These are phyloP conservation scores for Erpornis zantholeuca DNA, from an alignment of 2,113 vertebrate genomes.

Conservation along the genomic window DNA sequence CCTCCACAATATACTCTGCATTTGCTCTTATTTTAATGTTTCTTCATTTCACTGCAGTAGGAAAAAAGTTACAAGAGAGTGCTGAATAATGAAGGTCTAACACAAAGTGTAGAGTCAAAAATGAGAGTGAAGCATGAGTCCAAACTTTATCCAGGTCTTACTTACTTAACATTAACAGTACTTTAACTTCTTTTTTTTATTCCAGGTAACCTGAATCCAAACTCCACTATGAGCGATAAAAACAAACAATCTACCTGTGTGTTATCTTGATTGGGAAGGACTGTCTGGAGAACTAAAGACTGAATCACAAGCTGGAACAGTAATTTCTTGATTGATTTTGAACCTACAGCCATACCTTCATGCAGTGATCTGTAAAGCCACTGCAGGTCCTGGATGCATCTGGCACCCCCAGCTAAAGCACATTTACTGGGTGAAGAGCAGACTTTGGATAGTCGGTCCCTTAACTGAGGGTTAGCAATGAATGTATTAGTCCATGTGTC, in stretches of 20 bases:
- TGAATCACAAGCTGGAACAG: conserved; percentile 6
- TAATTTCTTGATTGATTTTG: conserved; percentile 15
- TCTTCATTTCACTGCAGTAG: neutral
- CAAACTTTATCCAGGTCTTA: neutral
- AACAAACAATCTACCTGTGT: conserved; percentile 62
- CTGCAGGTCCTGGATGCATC: neutral
- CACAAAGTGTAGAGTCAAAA: neutral
- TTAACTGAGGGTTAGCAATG: conserved; percentile 1
- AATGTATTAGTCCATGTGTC: conserved; percentile 32
- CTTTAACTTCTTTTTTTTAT: conserved; percentile 29
- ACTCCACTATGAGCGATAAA: conserved; percentile 34
- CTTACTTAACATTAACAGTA: neutral
- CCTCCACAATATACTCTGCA: neutral
- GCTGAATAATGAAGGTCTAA: neutral
- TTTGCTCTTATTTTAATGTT: neutral
- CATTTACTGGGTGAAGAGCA: neutral
- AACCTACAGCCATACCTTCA: neutral
- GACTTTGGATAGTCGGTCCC: neutral
- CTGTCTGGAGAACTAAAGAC: conserved; percentile 6
- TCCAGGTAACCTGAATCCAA: conserved; percentile 58
- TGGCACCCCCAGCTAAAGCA: neutral
- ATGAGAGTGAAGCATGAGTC: neutral
- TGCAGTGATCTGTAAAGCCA: neutral
- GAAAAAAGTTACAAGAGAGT: neutral
- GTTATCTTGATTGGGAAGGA: conserved; percentile 50